These are phyloP conservation scores for Anolis sagrei DNA, from an alignment of 2,113 vertebrate genomes.

Conservation along the genomic window DNA sequence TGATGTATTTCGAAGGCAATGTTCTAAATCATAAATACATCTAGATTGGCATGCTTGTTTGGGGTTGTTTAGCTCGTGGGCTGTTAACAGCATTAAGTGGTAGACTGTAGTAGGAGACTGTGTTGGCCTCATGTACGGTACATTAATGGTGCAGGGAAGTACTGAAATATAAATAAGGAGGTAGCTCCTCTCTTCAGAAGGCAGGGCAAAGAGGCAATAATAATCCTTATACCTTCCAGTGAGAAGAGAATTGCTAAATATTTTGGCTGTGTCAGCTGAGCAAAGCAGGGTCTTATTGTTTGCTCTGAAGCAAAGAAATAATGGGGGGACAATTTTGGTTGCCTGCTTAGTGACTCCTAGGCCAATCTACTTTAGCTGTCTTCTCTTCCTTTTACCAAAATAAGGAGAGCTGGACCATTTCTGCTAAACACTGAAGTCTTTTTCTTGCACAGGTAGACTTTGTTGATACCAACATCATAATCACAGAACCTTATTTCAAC, in stretches of 20 bases:
- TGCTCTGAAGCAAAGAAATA: too few relatives aligned
- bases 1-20: background rate
- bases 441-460: slow-evolving; percentile 88
- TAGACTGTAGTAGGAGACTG: background rate
- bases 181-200: too few relatives aligned
- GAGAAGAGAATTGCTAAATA: too few relatives aligned
- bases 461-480: slow-evolving; percentile 91
- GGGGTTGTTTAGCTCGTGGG: background rate
- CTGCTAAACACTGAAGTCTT: slow-evolving; percentile 34
- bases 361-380: too few relatives aligned
- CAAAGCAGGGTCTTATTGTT: too few relatives aligned
- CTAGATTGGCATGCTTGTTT: background rate
- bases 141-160: background rate
- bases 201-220: too few relatives aligned
- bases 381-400: too few relatives aligned
- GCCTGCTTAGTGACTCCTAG: too few relatives aligned
- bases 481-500: slow-evolving; percentile 97
- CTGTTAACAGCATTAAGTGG: background rate
- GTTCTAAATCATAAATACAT: background rate
- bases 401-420: background rate
- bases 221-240: too few relatives aligned
- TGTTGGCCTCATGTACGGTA: background rate
- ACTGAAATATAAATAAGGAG: too few relatives aligned
- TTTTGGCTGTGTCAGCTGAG: too few relatives aligned
- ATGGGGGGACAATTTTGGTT: too few relatives aligned